A percentile compares a stretch with the other conserved stretches of the same genome.
Conservation (phyloP, 2,113 vertebrate genomes). For the Ammospiza caudacuta region DNA sequence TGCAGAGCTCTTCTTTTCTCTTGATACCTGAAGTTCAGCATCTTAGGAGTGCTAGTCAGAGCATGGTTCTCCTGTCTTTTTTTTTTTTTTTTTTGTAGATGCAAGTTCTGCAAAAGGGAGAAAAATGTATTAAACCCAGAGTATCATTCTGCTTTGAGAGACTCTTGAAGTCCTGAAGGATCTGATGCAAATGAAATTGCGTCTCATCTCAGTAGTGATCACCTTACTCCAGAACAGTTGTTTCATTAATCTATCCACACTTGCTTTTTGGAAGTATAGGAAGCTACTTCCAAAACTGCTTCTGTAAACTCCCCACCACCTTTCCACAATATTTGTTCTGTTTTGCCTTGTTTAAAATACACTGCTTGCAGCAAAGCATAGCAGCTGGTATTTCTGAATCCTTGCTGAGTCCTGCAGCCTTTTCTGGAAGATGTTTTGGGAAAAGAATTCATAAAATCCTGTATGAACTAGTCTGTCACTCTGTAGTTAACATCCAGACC, state of each 20-base stretch:
- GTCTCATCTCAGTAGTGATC: not conserved
- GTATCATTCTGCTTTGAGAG: not conserved
- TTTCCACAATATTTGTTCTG: not conserved
- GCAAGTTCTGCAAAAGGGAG: not conserved
- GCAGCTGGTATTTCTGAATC: not conserved
- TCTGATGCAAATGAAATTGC: not conserved
- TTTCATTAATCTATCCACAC: not conserved
- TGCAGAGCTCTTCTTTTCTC: not conserved
- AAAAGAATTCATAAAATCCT: rapidly evolving
- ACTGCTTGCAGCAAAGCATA: not conserved
- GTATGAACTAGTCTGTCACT: not conserved
- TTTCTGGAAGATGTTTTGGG: not conserved
- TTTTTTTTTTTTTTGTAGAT: not conserved
- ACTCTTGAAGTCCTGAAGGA: not conserved
- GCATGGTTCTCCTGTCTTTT: not conserved
- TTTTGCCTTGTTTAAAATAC: not conserved
- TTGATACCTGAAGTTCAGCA: rapidly evolving
- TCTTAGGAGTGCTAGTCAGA: not conserved
- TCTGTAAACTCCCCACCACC: not conserved
- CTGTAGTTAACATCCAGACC: not conserved
- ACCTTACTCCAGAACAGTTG: not conserved
- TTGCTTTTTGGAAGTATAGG: not conserved
- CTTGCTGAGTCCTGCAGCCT: not conserved
- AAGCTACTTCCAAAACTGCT: not conserved
- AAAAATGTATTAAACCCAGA: not conserved